Conservation (phyloP, 2,797 vertebrate genomes). For the Hirundo rustica region DNA sequence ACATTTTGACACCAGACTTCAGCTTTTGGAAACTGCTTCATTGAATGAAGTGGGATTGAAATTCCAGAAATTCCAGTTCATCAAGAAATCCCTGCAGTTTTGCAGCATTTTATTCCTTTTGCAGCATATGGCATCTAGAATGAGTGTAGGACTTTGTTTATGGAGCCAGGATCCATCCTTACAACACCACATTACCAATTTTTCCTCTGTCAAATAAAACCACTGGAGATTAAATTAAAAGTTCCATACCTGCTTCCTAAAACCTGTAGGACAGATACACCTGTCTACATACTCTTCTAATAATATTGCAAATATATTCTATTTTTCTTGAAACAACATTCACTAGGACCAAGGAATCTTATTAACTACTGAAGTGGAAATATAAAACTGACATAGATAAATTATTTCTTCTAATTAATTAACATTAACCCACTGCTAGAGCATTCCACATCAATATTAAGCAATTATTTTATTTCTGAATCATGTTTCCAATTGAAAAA, state of each 20-base stretch:
- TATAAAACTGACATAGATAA: not conserved
- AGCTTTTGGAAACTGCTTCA: not conserved
- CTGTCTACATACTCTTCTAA: not conserved
- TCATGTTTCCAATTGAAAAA: not conserved
- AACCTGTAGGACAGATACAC: not conserved
- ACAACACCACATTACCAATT: not conserved
- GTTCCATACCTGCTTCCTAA: not conserved
- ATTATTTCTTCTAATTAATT: slow-evolving; percentile 32
- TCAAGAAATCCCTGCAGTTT: not conserved
- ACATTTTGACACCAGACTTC: not conserved
- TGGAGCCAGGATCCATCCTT: not conserved
- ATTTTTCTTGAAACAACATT: slow-evolving; percentile 18
- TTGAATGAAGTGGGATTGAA: not conserved
- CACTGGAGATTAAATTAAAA: not conserved
- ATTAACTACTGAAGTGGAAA: not conserved
- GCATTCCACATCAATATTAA: not conserved
- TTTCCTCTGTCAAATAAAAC: slow-evolving; percentile 4
- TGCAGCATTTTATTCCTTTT: not conserved
- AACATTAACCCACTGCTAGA: not conserved
- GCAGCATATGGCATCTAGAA: not conserved
- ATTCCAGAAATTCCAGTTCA: not conserved
- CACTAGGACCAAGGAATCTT: not conserved
- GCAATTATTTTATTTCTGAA: not conserved
- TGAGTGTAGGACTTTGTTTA: not conserved
- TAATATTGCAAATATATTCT: not conserved